Evolutionary conservation across 2,797 vertebrate species (phyloP).

Genomic region (Nothura maculosa): DNA sequence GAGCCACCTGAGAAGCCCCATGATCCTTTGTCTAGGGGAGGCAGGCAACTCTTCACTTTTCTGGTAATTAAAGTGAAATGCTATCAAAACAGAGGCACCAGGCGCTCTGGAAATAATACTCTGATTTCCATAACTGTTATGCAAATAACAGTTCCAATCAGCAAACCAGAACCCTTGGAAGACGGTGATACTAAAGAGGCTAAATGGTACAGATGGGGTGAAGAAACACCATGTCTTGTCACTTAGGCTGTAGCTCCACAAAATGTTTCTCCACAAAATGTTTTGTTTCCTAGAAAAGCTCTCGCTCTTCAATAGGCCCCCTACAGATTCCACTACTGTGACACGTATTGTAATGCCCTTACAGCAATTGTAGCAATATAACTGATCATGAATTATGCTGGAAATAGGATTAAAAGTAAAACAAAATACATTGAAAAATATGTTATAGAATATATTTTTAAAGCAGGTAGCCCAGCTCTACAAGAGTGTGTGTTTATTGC

Average conservation of each 20-base stretch:
- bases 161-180: slow-evolving; percentile 13
- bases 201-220: not conserved
- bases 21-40: not conserved
- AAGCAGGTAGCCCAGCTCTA: not conserved
- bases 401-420: not conserved
- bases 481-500: not conserved
- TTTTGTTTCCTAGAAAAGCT: not conserved
- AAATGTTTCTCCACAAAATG: not conserved
- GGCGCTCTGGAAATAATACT: not conserved
- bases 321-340: accelerated
- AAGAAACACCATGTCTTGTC: not conserved
- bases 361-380: not conserved
- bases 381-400: not conserved
- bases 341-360: not conserved
- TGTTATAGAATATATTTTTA: not conserved
- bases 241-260: not conserved
- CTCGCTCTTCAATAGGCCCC: not conserved
- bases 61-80: not conserved
- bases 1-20: not conserved
- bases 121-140: not conserved
- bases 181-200: not conserved
- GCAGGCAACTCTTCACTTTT: not conserved
- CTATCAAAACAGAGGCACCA: not conserved
- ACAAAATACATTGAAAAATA: not conserved
- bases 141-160: slow-evolving; percentile 17